phyloP scores from a whole-genome alignment of 2,888 invertebrate genomes.

The Odontocerum albicorne region DNA sequence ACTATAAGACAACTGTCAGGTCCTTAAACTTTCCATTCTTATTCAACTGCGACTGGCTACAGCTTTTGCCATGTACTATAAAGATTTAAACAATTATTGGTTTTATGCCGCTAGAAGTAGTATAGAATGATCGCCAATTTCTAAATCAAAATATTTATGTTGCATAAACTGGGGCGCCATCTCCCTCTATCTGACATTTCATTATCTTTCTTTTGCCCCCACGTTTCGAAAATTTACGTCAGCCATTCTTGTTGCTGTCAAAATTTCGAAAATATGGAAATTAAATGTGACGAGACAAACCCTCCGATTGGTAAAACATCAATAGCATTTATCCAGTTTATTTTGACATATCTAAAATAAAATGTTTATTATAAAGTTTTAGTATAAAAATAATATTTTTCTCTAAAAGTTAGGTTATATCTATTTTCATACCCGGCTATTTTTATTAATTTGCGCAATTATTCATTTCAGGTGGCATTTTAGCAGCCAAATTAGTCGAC shows the following conservation, averaged over 20 bases:
- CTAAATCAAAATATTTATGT: no score
- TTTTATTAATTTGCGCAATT: conserved; percentile 9
- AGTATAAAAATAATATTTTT: neutral
- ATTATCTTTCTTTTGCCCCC: conserved; percentile 2
- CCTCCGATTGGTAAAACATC: conserved; percentile 52
- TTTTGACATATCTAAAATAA: neutral
- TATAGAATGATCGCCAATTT: no score
- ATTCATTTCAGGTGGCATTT: conserved; percentile 63
- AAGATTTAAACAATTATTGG: no score
- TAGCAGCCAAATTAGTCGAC: conserved; percentile 64
- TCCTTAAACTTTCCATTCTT: no score
- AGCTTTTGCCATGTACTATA: no score
- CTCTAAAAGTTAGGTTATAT: conserved; percentile 21
- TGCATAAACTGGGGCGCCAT: no score
- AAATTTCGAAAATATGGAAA: conserved; percentile 38
- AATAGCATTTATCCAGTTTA: conserved; percentile 3
- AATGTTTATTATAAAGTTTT: neutral
- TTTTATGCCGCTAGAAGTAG: no score
- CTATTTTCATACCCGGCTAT: conserved; percentile 18
- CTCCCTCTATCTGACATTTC: neutral
- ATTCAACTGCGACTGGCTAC: no score
- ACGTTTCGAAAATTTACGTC: conserved; percentile 21
- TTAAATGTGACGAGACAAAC: conserved; percentile 52
- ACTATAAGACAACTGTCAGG: no score
- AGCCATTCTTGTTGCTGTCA: conserved; percentile 13